phyloP scores from a whole-genome alignment of 2,113 vertebrate genomes.

The Austrofundulus limnaeus region DNA sequence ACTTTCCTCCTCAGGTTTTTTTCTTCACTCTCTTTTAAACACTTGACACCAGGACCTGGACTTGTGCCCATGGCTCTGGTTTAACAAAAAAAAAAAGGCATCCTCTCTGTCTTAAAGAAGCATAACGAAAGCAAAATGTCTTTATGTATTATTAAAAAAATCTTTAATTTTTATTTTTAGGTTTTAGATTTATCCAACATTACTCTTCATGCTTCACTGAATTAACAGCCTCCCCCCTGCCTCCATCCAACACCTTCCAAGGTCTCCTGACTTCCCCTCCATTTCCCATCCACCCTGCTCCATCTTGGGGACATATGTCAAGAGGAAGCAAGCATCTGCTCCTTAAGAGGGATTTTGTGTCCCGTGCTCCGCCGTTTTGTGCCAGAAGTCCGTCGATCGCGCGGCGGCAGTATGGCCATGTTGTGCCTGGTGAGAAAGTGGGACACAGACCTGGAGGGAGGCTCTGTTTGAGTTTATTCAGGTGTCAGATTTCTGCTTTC shows the following conservation, averaged over 20 bases:
- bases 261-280: conserved; percentile 41
- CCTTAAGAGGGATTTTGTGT: conserved; percentile 71
- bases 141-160: background rate
- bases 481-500: conserved; percentile 1
- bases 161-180: background rate
- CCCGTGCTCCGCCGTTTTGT: conserved; percentile 35
- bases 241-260: conserved; percentile 18
- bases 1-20: conserved; percentile 24
- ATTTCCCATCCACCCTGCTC: conserved; percentile 40
- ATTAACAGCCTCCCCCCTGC: conserved; percentile 13
- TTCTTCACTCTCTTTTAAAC: conserved; percentile 22
- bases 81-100: conserved; percentile 11
- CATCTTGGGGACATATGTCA: conserved; percentile 74
- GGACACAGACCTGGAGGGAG: conserved; percentile 46
- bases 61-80: conserved; percentile 10
- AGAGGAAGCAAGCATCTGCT: conserved; percentile 76
- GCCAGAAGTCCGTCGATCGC: conserved; percentile 56
- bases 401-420: conserved; percentile 45
- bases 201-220: conserved; percentile 3
- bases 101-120: conserved; percentile 10
- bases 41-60: conserved; percentile 18
- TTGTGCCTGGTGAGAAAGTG: conserved; percentile 41
- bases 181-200: conserved; percentile 3
- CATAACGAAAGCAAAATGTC: background rate
- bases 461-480: conserved; percentile 39